Evolutionary conservation across 2,113 vertebrate species (phyloP).

Genomic region (Alethe castanea): DNA sequence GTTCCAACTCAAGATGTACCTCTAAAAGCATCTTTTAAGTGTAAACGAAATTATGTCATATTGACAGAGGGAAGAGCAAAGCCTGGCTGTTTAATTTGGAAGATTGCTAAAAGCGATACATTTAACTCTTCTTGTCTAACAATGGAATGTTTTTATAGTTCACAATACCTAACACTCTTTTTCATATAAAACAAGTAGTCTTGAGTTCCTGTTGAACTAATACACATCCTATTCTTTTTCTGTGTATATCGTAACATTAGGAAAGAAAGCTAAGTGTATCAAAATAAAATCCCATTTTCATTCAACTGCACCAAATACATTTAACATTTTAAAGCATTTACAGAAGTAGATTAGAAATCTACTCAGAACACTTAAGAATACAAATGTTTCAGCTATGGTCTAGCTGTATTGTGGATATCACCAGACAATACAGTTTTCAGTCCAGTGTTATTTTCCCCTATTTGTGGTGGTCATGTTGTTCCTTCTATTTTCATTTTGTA

Average conservation of each 20-base stretch:
- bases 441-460: not conserved
- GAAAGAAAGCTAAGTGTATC: not conserved
- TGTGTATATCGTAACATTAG: not conserved
- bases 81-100: conserved; percentile 67
- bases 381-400: not conserved
- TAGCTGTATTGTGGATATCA: not conserved
- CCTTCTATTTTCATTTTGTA: not conserved
- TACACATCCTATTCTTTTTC: not conserved
- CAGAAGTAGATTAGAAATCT: not conserved
- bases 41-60: conserved; percentile 74
- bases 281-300: conserved; percentile 1
- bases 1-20: not conserved
- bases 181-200: not conserved
- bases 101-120: conserved; percentile 66
- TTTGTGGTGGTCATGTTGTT: not conserved
- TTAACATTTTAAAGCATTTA: not conserved
- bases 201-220: conserved; percentile 16
- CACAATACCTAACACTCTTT: conserved; percentile 63
- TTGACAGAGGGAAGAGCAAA: conserved; percentile 37
- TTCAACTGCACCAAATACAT: not conserved
- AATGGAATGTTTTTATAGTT: conserved; percentile 48
- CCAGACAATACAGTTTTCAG: not conserved
- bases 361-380: not conserved
- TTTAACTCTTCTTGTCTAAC: conserved; percentile 40
- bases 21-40: not conserved